phyloP scores from a whole-genome alignment of 2,113 vertebrate genomes.

The Tricholaema leucomelas region DNA sequence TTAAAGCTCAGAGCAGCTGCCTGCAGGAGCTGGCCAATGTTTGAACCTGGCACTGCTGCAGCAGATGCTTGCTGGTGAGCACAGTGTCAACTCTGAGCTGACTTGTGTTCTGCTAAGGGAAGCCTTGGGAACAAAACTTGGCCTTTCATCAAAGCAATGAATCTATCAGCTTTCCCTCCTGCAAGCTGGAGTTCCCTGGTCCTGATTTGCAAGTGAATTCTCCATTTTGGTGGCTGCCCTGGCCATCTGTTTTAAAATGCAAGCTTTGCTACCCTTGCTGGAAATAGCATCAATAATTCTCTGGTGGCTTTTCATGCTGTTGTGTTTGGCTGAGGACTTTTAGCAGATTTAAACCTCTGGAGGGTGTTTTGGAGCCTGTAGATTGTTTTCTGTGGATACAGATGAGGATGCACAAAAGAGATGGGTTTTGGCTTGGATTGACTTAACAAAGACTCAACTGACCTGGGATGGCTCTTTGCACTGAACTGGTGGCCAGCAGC shows the following conservation, averaged over 20 bases:
- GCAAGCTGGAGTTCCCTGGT: constrained; percentile 45
- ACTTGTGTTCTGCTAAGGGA: constrained; percentile 26
- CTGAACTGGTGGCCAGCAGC: not conserved
- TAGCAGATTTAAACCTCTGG: constrained; percentile 66
- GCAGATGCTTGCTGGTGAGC: not conserved
- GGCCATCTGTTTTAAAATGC: constrained; percentile 69
- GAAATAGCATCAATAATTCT: constrained; percentile 62
- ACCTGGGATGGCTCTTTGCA: not conserved
- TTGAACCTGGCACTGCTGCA: not conserved
- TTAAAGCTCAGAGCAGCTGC: not conserved
- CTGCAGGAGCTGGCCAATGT: not conserved
- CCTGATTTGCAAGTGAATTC: constrained; percentile 68
- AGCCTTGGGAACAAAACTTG: constrained; percentile 61
- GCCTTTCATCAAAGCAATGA: constrained; percentile 60
- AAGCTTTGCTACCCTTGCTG: constrained; percentile 56
- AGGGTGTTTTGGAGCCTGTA: constrained; percentile 29
- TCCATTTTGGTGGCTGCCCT: constrained; percentile 56
- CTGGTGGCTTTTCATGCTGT: not conserved
- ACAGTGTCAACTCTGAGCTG: not conserved
- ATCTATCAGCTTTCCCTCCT: constrained; percentile 73
- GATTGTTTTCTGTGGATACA: not conserved
- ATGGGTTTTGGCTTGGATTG: not conserved
- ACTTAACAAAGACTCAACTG: not conserved
- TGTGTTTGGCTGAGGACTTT: constrained; percentile 37
- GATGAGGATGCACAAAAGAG: not conserved